A percentile compares a stretch with the other conserved stretches of the same genome.
These are phyloP conservation scores for Eclectus roratus DNA, from an alignment of 2,113 vertebrate species.

Conservation along the genomic window DNA sequence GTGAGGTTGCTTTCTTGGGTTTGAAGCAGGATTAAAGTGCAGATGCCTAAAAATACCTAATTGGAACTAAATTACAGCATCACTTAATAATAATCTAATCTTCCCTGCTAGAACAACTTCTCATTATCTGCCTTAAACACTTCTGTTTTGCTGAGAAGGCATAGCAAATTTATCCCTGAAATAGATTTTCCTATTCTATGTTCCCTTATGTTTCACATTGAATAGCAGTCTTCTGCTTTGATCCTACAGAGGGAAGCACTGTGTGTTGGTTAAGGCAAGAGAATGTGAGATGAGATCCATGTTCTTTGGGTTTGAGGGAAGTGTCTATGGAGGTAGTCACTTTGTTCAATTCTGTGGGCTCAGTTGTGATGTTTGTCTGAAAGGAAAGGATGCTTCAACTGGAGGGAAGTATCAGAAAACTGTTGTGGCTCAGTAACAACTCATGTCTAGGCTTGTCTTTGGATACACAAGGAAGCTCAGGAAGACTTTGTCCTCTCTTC, in stretches of 20 bases:
- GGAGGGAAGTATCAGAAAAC: not conserved
- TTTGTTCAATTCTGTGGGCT: not conserved
- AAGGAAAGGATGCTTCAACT: not conserved
- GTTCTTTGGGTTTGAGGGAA: not conserved
- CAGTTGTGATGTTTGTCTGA: not conserved
- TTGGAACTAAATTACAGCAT: not conserved
- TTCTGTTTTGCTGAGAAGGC: not conserved
- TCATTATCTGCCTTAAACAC: not conserved
- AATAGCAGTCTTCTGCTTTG: not conserved
- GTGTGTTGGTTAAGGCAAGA: not conserved
- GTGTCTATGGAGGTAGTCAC: not conserved
- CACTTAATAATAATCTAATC: not conserved
- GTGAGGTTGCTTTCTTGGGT: not conserved
- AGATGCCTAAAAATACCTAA: not conserved
- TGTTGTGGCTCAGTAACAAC: not conserved
- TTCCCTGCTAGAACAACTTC: not conserved
- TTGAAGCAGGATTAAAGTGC: not conserved
- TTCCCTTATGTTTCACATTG: not conserved
- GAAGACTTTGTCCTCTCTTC: not conserved
- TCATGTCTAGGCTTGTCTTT: not conserved
- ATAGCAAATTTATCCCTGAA: not conserved
- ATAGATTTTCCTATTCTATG: fast-evolving
- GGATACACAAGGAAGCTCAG: not conserved
- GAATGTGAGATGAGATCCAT: not conserved
- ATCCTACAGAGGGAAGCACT: not conserved